Conservation (phyloP, 2,797 vertebrate genomes). For the Cyclopterus lumpus region DNA sequence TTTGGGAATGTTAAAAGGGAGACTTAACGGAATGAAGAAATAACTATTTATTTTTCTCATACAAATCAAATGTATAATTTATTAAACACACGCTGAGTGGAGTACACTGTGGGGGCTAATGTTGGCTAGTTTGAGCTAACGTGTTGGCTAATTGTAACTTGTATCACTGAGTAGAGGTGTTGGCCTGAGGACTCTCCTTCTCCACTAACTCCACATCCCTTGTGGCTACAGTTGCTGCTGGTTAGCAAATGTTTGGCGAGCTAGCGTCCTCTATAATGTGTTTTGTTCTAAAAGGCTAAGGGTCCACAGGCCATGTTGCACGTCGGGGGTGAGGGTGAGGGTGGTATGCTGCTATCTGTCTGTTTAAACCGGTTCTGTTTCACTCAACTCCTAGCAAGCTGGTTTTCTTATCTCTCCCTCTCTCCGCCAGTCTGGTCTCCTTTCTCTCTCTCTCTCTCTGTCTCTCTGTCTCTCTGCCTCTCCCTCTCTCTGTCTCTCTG, state of each 20-base stretch:
- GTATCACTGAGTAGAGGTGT: neutral
- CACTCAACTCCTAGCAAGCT: neutral
- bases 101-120: too few relatives aligned
- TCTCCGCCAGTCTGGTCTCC: slow-evolving; percentile 2
- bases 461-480: slow-evolving; percentile 19
- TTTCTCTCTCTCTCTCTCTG: slow-evolving; percentile 10
- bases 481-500: neutral
- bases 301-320: neutral
- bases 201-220: neutral
- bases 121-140: too few relatives aligned
- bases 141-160: too few relatives aligned
- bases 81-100: too few relatives aligned
- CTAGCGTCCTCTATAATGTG: neutral
- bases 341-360: slow-evolving; percentile 1
- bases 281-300: neutral
- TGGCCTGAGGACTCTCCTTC: neutral
- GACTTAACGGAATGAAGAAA: too few relatives aligned
- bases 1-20: too few relatives aligned
- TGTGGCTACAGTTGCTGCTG: neutral
- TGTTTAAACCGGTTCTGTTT: slow-evolving; percentile 39
- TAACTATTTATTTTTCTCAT: too few relatives aligned
- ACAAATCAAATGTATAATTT: too few relatives aligned
- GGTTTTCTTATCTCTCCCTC: slow-evolving; percentile 41
- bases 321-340: neutral
- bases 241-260: neutral